Conservation (phyloP, 2,113 vertebrate genomes). For the Labeo rohita region DNA sequence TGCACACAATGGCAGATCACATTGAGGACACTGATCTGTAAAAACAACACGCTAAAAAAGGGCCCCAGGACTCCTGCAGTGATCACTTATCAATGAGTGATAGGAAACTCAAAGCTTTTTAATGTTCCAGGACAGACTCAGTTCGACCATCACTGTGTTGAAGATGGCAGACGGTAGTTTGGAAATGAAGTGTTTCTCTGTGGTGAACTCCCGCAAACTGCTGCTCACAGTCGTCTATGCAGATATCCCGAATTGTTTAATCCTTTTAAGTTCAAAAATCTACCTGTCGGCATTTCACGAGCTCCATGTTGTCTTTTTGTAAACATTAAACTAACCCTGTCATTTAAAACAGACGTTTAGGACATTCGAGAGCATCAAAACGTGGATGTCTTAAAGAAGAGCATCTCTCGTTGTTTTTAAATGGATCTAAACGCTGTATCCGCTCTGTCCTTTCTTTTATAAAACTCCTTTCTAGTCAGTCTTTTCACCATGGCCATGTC, state of each 20-base stretch:
- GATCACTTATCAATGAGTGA: slow-evolving; percentile 7
- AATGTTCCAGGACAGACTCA: slow-evolving; percentile 28
- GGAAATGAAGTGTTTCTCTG: background rate
- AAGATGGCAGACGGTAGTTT: background rate
- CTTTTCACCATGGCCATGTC: background rate
- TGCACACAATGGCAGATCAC: slow-evolving; percentile 42
- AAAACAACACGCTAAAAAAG: slow-evolving; percentile 10
- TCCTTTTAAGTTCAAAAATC: slow-evolving; percentile 3
- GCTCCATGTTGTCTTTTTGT: background rate
- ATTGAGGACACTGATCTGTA: slow-evolving; percentile 9
- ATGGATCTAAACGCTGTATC: background rate
- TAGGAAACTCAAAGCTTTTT: slow-evolving; percentile 34
- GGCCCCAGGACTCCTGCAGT: background rate
- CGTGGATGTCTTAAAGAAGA: background rate
- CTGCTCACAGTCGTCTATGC: slow-evolving; percentile 50
- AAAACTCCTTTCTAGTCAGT: background rate
- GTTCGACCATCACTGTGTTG: slow-evolving; percentile 34
- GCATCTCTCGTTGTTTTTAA: background rate
- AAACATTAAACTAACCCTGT: background rate
- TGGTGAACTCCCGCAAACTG: slow-evolving; percentile 1
- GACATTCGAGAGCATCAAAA: background rate
- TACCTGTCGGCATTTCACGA: background rate
- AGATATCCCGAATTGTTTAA: slow-evolving; percentile 9
- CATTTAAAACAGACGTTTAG: background rate
- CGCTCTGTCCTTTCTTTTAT: background rate